A percentile compares a stretch with the other conserved stretches of the same genome.
Evolutionary conservation across 2,113 vertebrate species (phyloP).

Genomic region (Gila orcuttii): DNA sequence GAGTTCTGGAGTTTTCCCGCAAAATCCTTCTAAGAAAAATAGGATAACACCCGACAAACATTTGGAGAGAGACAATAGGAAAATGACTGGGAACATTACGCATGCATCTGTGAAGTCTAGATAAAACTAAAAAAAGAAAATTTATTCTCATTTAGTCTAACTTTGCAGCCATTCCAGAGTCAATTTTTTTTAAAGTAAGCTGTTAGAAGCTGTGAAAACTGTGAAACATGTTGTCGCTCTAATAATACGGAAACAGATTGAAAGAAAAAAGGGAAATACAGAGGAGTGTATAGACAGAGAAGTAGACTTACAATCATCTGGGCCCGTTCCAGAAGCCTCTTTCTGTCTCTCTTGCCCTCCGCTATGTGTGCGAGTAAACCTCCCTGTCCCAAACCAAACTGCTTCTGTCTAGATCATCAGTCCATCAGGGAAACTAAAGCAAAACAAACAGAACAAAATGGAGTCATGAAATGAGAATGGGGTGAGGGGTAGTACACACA

Average conservation of each 20-base stretch:
- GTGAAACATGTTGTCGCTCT: not conserved
- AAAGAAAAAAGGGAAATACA: not conserved
- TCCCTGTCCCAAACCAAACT: slow-evolving; percentile 45
- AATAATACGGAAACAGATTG: not conserved
- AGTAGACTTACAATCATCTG: slow-evolving; percentile 50
- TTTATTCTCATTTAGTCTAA: not conserved
- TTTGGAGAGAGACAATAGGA: not conserved
- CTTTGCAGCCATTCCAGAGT: slow-evolving; percentile 1
- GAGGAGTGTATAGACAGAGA: slow-evolving; percentile 16
- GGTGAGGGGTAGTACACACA: slow-evolving; percentile 26
- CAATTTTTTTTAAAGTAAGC: not conserved
- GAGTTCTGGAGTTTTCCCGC: slow-evolving; percentile 23
- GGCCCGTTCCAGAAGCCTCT: slow-evolving; percentile 22
- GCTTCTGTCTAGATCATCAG: slow-evolving; percentile 44
- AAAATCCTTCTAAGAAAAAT: slow-evolving; percentile 47
- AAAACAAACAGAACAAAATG: slow-evolving; percentile 57
- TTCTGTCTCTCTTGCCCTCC: slow-evolving; percentile 36
- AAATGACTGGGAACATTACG: not conserved
- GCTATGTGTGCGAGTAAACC: slow-evolving; percentile 37
- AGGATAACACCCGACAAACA: slow-evolving; percentile 35
- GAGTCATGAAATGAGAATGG: slow-evolving; percentile 54
- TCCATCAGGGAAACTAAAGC: slow-evolving; percentile 54
- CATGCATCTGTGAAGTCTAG: not conserved
- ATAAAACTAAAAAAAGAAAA: not conserved
- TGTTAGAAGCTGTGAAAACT: not conserved